Evolutionary conservation across 2,113 vertebrate species (phyloP).

Genomic region (Misgurnus anguillicaudatus): DNA sequence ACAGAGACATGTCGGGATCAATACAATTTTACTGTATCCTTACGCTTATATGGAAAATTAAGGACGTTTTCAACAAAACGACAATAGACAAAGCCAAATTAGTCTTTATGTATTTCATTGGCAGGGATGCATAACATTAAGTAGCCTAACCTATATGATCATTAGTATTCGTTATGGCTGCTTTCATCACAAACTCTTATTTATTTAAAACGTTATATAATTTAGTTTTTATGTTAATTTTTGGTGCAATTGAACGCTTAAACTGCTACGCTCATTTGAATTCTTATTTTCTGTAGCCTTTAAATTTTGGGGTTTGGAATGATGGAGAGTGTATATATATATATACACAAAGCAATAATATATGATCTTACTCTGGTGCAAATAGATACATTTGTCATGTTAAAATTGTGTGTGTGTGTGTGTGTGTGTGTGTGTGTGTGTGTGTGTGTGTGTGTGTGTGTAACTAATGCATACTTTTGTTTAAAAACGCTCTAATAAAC

Average conservation of each 20-base stretch:
- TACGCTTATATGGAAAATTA: not conserved
- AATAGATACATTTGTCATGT: not conserved
- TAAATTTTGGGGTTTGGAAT: not conserved
- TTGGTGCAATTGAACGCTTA: not conserved
- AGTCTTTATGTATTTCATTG: conserved; percentile 1
- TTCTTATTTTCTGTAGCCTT: not conserved
- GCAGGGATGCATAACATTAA: not conserved
- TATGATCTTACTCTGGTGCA: not conserved
- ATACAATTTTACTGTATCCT: not conserved
- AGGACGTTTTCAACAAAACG: not conserved
- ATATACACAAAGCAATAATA: not conserved
- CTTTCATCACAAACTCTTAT: not conserved
- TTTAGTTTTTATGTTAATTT: not conserved
- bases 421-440: not conserved
- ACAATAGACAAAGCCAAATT: not conserved
- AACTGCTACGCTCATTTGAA: not conserved
- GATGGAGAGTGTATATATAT: not conserved
- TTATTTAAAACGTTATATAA: not conserved
- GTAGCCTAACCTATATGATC: not conserved
- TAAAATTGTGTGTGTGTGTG: not conserved
- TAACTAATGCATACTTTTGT: not conserved
- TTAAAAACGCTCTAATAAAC: not conserved
- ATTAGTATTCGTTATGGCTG: not conserved
- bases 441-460: not conserved
- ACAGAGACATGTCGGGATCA: conserved; percentile 10